Conservation (phyloP, 2,888 invertebrate genomes). For the Scaptomyza cyrtandrae region DNA sequence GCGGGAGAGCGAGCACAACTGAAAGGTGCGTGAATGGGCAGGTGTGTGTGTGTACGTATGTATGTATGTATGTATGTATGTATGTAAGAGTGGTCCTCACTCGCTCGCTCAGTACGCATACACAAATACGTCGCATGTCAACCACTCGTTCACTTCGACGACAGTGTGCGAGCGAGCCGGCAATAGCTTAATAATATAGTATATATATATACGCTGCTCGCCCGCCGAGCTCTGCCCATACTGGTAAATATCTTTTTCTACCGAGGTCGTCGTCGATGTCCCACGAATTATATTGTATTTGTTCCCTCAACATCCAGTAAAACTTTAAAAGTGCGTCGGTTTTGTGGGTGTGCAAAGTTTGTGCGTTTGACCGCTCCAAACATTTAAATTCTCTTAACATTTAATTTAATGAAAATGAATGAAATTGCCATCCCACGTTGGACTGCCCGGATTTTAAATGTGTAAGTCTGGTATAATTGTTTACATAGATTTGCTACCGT, state of each 20-base stretch:
- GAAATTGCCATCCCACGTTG: slow-evolving; percentile 2
- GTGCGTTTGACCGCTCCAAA: slow-evolving; percentile 5
- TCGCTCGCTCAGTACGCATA: slow-evolving; percentile 68
- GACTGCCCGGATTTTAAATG: slow-evolving; percentile 11
- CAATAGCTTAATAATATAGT: slow-evolving; percentile 44
- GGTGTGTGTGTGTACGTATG: slow-evolving; percentile 32
- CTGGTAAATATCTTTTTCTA: slow-evolving; percentile 12
- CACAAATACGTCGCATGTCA: slow-evolving; percentile 81
- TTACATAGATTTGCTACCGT: slow-evolving; percentile 9
- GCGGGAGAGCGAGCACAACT: slow-evolving; percentile 26
- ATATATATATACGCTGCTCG: slow-evolving; percentile 23
- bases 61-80: background rate
- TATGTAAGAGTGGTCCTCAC: slow-evolving; percentile 26
- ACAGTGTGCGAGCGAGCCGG: slow-evolving; percentile 68
- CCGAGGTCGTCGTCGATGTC: slow-evolving; percentile 33
- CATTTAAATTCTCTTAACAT: slow-evolving; percentile 19
- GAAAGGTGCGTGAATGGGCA: slow-evolving; percentile 39
- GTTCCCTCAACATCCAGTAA: slow-evolving; percentile 24
- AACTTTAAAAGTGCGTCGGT: slow-evolving; percentile 33
- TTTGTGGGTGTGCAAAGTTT: slow-evolving; percentile 23
- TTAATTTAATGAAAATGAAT: slow-evolving; percentile 25
- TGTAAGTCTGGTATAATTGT: background rate
- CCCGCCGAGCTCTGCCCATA: slow-evolving; percentile 17
- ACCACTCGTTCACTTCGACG: slow-evolving; percentile 79
- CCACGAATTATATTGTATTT: slow-evolving; percentile 50